Conservation (phyloP, 2,888 invertebrate genomes). For the Tromatobia lineatoria region DNA sequence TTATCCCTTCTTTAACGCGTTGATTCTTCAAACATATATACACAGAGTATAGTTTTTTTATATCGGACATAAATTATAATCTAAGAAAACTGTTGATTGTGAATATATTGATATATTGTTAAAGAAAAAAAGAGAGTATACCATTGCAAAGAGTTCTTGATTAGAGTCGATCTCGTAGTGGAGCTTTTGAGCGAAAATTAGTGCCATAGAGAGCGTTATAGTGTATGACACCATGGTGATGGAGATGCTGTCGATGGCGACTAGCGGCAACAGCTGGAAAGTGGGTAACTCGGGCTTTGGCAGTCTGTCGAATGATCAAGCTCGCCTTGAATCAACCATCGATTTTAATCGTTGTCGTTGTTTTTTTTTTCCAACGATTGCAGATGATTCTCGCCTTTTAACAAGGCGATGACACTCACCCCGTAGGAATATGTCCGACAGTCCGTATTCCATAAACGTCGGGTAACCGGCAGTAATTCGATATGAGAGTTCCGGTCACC, state of each 20-base stretch:
- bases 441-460: slow-evolving; percentile 86
- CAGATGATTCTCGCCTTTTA: background rate
- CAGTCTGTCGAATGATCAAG: slow-evolving; percentile 86
- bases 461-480: slow-evolving; percentile 87
- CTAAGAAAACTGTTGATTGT: too few species aligned
- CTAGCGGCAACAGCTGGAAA: slow-evolving; percentile 87
- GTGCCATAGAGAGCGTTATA: slow-evolving; percentile 93
- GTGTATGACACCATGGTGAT: slow-evolving; percentile 93
- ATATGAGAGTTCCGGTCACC: slow-evolving; percentile 89
- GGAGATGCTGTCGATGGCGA: slow-evolving; percentile 89
- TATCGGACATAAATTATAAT: too few species aligned
- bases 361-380: slow-evolving; percentile 8
- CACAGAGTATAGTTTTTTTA: too few species aligned
- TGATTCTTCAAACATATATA: background rate
- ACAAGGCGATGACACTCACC: slow-evolving; percentile 84
- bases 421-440: slow-evolving; percentile 90
- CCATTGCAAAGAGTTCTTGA: slow-evolving; percentile 91
- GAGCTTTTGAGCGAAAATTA: slow-evolving; percentile 91
- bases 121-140: slow-evolving; percentile 79
- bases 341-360: slow-evolving; percentile 35
- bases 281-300: slow-evolving; percentile 89
- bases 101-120: too few species aligned
- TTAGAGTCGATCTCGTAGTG: slow-evolving; percentile 92
- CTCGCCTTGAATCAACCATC: slow-evolving; percentile 75
- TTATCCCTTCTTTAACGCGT: too few species aligned